Conservation (phyloP, 2,113 vertebrate species). For the Nannospalax galili region DNA sequence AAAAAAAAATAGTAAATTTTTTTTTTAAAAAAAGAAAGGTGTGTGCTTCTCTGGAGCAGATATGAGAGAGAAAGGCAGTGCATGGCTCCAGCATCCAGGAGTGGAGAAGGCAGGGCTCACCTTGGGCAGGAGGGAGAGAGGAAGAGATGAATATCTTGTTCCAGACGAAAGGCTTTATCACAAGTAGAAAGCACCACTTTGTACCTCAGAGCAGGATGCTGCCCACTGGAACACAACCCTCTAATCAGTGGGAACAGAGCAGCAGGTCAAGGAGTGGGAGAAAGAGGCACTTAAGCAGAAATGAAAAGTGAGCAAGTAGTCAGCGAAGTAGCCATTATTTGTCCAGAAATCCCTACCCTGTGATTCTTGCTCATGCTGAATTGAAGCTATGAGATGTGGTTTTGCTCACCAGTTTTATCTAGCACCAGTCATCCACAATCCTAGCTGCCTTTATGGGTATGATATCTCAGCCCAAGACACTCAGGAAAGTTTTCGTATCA, state of each 20-base stretch:
- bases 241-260: conserved; percentile 5
- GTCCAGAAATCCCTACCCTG: background rate
- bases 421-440: conserved; percentile 34
- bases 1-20: too few relatives aligned
- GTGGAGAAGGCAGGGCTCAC: background rate
- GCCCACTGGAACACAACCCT: background rate
- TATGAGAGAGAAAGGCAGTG: background rate
- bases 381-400: background rate
- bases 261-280: background rate
- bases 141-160: background rate
- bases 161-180: background rate
- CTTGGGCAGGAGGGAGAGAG: background rate
- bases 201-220: background rate
- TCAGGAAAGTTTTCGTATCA: background rate
- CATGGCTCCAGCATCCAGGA: too few relatives aligned
- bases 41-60: background rate
- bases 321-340: background rate
- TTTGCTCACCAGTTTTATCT: conserved; percentile 37
- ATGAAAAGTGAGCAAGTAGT: background rate
- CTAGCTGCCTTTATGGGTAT: background rate
- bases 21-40: too few relatives aligned
- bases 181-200: background rate
- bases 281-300: background rate
- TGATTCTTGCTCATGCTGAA: conserved; percentile 46
- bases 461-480: background rate